Evolutionary conservation across 92 coral and sea anemone genomes (phyloP), one percentile per base, ranked within the genome.

Genomic region (Diadumene lineata): DNA sequence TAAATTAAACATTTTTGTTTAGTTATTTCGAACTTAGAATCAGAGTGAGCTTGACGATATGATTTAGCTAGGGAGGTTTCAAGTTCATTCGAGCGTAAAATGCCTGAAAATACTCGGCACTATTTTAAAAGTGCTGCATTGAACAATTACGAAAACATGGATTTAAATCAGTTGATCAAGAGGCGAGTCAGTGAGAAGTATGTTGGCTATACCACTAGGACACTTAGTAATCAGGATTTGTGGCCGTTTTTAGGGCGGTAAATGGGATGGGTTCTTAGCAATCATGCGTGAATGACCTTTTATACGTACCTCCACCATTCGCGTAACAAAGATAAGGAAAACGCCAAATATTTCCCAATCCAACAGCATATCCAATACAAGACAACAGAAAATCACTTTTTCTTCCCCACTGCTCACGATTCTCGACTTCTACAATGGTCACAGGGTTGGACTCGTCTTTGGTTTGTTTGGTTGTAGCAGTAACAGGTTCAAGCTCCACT

Each of bases 311-410:
- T 66, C 89, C 89, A 0, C 89, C 89, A 32, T 84, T 84, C 11
- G 68, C 43, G 56, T 84, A 84, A 33, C 84, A 84, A 50, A 84
- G 60, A 33, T 84, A 84, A 9, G 84, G 88, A 24, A 84, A 84
- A 34, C 89, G 72, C 89, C 89, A 84, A 34, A 84, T 79, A 48
- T 84, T 84, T 0, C 89, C 89, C 31, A 84, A 60, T 9, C 89
- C 89, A 60, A 84, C 89, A 17, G 85, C 82, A 58, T 32, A 84
- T 3, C 89, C 89, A 29, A 84, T 67, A 26, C 78, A 72, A 16
- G 89, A 84, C 19, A 84, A 68, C 77, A 84, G 29, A 32, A 84
- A 84, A 51, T 84, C 89, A 10, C 65, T 10, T 27, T 84, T 84
- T 0, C 65, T 31, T 25, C 81, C 74, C 89, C 89, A 84, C 15